Base-by-base conservation (phyloP, 2,797 vertebrate species). In the Tragopan temminckii region DNA sequence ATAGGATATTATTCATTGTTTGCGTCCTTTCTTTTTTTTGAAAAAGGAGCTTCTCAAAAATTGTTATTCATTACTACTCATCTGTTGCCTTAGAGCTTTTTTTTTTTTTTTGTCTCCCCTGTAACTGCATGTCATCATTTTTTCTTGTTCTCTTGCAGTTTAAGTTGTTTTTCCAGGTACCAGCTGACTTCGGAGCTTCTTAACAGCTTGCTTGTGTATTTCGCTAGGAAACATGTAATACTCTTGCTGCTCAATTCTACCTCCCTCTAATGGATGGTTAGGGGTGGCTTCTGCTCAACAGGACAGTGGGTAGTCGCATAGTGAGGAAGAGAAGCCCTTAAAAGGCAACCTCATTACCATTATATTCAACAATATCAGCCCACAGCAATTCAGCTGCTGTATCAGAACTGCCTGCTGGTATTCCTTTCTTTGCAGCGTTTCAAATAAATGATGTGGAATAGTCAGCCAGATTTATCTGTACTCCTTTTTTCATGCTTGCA, bases 101-200 rank as follows among this genome's bases (percentile, higher is more conserved):
- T 48, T 90, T 58, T 27, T 85, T 81, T 79, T 46, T 46, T 21
- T 29, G 59, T 42, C 8, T 7, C 11, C 17, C 10, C 4, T 70
- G 0, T 76, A 42, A 53, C 33, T 88, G 48, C 35, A 1, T 58
- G 24, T 92, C 19, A 77, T 74, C 0, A 0, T 72, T 86, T 90
- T 36, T 69, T 82, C 40, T 84, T 83, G 14, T 68, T 92, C 46
- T 94, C 25, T 90, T 94, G 20, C 46, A 88, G 23, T 90, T 76
- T 45, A 84, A 87, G 59, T 89, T 66, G 5, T 80, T 91, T 94
- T 88, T 57, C 61, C 64, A 94, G 91, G 77, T 90, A 43, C 12
- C 8, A 0, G 10, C 33, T 84, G 85, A 77, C 63, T 81, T 90
- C 85, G 53, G 82, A 91, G 59, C 46, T 78, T 93, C 55, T 75